Evolutionary conservation across 2,888 invertebrate genomes (phyloP), one percentile per base, ranked within the genome.

Genomic region (Tethea ocularis): DNA sequence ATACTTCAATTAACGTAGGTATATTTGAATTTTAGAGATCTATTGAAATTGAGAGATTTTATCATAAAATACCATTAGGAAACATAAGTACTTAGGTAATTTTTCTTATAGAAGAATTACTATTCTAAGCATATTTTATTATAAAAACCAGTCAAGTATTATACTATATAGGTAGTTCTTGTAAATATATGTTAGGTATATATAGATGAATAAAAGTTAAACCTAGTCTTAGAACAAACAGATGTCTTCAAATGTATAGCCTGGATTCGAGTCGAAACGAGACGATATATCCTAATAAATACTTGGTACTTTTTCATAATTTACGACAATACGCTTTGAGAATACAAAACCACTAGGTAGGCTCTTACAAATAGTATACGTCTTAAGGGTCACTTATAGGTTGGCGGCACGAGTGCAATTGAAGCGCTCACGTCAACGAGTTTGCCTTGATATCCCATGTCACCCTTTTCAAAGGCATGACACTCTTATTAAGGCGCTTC

Each of bases 401-500:
- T 46, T 61, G 51, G 57, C 57, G 61, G 61, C 58, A 63, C 63
- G 65, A 71, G 71, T 67, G 68, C 66, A 64, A 73, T 73, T 62
- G 69, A 68, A 64, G 66, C 61, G 58, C 63, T 68, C 58, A 52
- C 64, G 65, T 64, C 66, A 66, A 61, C 63, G 59, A 56, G 55
- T 59, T 61, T 58, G 62, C 65, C 67, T 65, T 71, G 65, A 68
- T 68, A 69, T 67, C 72, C 71, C 68, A 58, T 68, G 67, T 71
- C 69, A 68, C 65, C 67, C 68, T 62, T 58, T 65, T 75, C 70
- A 72, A 68, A 64, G 66, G 56, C 67, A 67, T 67, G 68, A 65
- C 69, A 62, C 65, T 63, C 63, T 68, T 68, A 69, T 67, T 65
- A 61, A 62, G 54, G 41, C 57, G 52, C 56, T 33, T 20, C 60